These are phyloP conservation scores for Pseudopipra pipra DNA, from an alignment of 2,113 vertebrate genomes.

Conservation along the genomic window DNA sequence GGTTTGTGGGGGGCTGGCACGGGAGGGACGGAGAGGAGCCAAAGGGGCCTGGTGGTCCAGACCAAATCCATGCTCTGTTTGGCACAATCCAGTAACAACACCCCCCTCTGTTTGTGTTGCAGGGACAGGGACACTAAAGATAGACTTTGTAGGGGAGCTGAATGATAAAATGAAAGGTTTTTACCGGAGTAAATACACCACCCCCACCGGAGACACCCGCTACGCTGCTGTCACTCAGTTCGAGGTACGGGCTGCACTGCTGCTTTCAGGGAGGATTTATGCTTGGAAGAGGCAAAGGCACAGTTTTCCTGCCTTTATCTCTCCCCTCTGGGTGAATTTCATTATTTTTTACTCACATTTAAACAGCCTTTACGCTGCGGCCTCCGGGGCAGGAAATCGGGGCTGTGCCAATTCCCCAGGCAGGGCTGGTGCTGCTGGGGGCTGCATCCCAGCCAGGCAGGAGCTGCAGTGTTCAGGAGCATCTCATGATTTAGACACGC, in stretches of 20 bases:
- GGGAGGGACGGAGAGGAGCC: neutral
- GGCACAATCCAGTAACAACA: neutral
- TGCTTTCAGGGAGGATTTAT: neutral
- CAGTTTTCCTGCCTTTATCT: neutral
- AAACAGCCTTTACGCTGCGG: neutral
- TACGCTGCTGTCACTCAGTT: slow-evolving; percentile 98
- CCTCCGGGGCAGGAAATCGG: neutral
- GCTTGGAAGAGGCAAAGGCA: neutral
- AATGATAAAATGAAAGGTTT: slow-evolving; percentile 99
- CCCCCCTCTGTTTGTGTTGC: neutral
- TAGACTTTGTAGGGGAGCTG: slow-evolving; percentile 96
- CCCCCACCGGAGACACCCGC: slow-evolving; percentile 85
- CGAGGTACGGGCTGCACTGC: slow-evolving; percentile 78
- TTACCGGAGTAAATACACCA: slow-evolving; percentile 94
- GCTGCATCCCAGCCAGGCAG: fast-evolving
- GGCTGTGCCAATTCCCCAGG: neutral
- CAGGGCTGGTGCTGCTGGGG: neutral
- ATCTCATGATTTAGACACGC: neutral
- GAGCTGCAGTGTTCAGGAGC: neutral
- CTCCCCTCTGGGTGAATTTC: neutral
- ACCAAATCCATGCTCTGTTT: neutral
- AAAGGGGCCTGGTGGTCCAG: neutral
- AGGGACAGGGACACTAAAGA: slow-evolving; percentile 92
- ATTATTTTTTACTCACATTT: neutral
- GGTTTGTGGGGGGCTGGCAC: neutral